Percentiles rank a stretch among this genome's conserved stretches.
phyloP scores from a whole-genome alignment of 2,113 vertebrate species.

The Eurystomus gularis region DNA sequence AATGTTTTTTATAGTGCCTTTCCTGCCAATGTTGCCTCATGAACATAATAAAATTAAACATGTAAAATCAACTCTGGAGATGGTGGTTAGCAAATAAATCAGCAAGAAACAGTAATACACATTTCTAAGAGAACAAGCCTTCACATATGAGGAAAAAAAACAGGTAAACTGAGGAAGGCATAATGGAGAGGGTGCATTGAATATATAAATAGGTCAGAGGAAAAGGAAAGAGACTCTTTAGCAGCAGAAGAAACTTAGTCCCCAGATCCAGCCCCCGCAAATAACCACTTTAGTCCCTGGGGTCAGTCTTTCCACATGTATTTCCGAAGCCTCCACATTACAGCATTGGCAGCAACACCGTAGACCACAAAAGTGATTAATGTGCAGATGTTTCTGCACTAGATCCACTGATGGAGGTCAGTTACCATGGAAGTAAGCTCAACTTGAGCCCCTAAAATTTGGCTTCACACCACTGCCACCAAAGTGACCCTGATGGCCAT shows the following conservation, averaged over 20 bases:
- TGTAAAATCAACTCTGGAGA: slow-evolving; percentile 39
- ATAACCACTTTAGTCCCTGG: background rate
- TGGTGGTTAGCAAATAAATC: slow-evolving; percentile 3
- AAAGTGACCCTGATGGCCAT: background rate
- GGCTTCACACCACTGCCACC: background rate
- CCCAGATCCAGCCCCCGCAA: background rate
- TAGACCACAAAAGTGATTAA: background rate
- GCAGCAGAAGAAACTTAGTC: background rate
- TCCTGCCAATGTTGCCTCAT: slow-evolving; percentile 44
- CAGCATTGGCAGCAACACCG: background rate
- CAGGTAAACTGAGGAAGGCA: background rate
- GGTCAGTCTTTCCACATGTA: background rate
- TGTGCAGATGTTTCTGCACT: background rate
- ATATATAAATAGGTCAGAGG: background rate
- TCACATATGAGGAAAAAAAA: background rate
- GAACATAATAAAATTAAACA: slow-evolving; percentile 59
- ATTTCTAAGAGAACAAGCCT: background rate
- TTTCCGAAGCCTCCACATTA: background rate
- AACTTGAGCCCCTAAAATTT: fast-evolving
- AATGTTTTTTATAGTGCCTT: slow-evolving; percentile 49
- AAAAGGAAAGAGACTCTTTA: background rate
- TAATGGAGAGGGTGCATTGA: fast-evolving
- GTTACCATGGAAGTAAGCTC: background rate
- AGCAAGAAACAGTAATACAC: background rate
- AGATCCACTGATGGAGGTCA: background rate